Conservation (phyloP, 2,888 invertebrate species). For the Beris chalybata region DNA sequence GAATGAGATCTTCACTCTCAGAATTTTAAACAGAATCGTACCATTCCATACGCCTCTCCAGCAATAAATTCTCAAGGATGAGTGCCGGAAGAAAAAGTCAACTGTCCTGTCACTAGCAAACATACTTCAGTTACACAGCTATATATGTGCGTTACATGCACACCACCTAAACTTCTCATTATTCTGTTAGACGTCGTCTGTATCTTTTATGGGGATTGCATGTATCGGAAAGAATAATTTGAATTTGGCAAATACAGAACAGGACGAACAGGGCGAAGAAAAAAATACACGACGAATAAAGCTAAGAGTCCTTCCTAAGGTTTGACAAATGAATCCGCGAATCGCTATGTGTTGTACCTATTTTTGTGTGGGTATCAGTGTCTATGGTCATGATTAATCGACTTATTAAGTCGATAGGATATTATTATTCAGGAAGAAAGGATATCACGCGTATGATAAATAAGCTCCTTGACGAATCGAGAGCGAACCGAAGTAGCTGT, state of each 20-base stretch:
- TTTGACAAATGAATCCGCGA: conserved; percentile 39
- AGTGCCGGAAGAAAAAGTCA: conserved; percentile 10
- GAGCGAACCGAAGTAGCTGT: background rate
- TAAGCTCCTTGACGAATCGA: conserved; percentile 24
- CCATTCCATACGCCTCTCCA: background rate
- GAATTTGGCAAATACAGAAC: conserved; percentile 23
- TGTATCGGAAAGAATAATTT: conserved; percentile 36
- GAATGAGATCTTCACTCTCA: conserved; percentile 28
- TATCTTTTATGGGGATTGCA: conserved; percentile 29
- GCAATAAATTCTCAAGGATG: conserved; percentile 16
- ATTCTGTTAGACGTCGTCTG: conserved; percentile 16
- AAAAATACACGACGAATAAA: background rate
- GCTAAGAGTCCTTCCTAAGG: conserved; percentile 12
- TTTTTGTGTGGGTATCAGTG: conserved; percentile 35
- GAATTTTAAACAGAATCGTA: conserved; percentile 25
- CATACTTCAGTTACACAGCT: conserved; percentile 2
- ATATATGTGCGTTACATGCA: background rate
- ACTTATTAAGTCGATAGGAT: conserved; percentile 37
- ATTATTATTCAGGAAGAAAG: conserved; percentile 35
- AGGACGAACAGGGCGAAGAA: background rate
- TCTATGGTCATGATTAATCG: conserved; percentile 37
- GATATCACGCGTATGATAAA: conserved; percentile 34
- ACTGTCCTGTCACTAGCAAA: conserved; percentile 27
- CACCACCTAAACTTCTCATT: conserved; percentile 5
- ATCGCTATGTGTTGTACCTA: conserved; percentile 31